Conservation (phyloP, 2,797 vertebrate species). For the Ctenopoma kingsleyae region DNA sequence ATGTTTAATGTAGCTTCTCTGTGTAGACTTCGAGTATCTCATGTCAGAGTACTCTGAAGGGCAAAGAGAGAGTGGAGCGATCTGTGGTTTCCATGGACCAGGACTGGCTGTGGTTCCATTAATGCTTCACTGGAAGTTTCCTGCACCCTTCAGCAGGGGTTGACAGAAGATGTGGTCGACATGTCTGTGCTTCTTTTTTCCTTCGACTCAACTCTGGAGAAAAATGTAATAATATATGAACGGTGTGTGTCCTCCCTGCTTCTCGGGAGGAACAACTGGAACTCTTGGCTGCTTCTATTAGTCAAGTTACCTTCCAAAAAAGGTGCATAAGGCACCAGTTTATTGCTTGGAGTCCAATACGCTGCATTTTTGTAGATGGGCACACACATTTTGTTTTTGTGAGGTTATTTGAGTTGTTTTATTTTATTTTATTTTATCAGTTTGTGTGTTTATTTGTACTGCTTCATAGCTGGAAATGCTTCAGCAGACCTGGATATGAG, state of each 20-base stretch:
- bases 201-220: conserved; percentile 74
- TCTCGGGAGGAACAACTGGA: conserved; percentile 51
- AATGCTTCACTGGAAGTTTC: conserved; percentile 68
- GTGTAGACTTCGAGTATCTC: conserved; percentile 71
- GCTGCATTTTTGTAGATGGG: conserved; percentile 67
- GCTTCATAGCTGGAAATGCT: conserved; percentile 68
- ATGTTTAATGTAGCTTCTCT: conserved; percentile 76
- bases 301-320: conserved; percentile 72
- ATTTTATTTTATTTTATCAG: conserved; percentile 22
- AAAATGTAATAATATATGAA: conserved; percentile 54
- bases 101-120: conserved; percentile 73
- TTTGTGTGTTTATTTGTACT: conserved; percentile 45
- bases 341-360: conserved; percentile 62
- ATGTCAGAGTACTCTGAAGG: conserved; percentile 60
- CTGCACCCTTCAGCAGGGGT: conserved; percentile 67
- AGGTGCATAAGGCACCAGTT: conserved; percentile 63
- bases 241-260: conserved; percentile 55
- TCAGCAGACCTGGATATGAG: conserved; percentile 62
- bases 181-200: conserved; percentile 80
- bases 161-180: conserved; percentile 76
- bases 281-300: conserved; percentile 65
- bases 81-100: conserved; percentile 62
- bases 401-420: conserved; percentile 51
- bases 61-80: conserved; percentile 46
- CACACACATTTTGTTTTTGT: conserved; percentile 65